These are phyloP conservation scores for Benthosema pterotum DNA, from an alignment of 2,797 vertebrate species.

Conservation along the genomic window DNA sequence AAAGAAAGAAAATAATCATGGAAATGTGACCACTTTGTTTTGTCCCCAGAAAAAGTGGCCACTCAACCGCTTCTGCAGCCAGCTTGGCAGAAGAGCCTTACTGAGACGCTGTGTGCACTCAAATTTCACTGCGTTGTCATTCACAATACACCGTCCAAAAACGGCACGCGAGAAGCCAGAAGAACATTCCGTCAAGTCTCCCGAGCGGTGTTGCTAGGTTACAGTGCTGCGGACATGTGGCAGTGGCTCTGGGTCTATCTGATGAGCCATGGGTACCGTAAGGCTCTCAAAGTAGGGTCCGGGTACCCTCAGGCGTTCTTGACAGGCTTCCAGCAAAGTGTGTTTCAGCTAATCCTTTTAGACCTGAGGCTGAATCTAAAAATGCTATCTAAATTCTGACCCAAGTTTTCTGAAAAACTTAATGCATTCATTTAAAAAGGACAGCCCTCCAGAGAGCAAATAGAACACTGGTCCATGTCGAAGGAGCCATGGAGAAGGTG, in stretches of 20 bases:
- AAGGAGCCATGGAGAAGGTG: too few species aligned
- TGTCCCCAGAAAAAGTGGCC: conserved; percentile 29
- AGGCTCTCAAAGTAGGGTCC: not conserved
- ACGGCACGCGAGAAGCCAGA: conserved; percentile 38
- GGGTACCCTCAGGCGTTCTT: too few species aligned
- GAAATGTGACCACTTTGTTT: conserved; percentile 1
- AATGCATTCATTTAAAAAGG: too few species aligned
- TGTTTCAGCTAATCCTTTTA: too few species aligned
- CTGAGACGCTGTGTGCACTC: conserved; percentile 43
- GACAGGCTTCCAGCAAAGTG: not conserved
- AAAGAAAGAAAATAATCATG: conserved; percentile 26
- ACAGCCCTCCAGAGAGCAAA: too few species aligned
- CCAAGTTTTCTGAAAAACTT: too few species aligned
- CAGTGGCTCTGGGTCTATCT: conserved; percentile 39
- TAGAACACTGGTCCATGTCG: too few species aligned
- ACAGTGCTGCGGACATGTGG: not conserved
- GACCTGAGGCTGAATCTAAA: too few species aligned
- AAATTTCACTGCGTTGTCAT: conserved; percentile 42
- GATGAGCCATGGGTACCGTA: conserved; percentile 41
- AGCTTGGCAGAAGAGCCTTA: conserved; percentile 33
- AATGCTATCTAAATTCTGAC: too few species aligned
- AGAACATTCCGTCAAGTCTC: conserved; percentile 42
- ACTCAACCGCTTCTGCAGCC: conserved; percentile 44
- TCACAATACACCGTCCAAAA: conserved; percentile 47
- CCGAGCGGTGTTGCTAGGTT: conserved; percentile 36